Conservation (phyloP, 2,888 invertebrate genomes). For the Lomographa bimaculata region DNA sequence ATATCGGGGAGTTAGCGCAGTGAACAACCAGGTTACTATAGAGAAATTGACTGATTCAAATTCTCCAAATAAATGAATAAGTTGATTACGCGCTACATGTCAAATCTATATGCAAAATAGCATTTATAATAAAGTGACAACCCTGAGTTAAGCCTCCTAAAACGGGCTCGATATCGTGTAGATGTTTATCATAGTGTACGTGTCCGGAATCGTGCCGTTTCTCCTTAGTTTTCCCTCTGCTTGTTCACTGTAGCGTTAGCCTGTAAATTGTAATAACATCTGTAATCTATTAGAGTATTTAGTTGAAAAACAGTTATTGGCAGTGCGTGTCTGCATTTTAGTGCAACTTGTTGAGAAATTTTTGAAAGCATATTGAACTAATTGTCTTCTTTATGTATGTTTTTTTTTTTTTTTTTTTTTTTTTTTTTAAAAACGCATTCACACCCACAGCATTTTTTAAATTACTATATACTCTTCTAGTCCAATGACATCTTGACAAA, state of each 20-base stretch:
- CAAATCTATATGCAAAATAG: too few relatives aligned
- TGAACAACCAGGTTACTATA: constrained; percentile 37
- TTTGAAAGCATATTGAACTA: constrained; percentile 79
- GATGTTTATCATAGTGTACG: background rate
- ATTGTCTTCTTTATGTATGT: constrained; percentile 43
- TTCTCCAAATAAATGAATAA: too few relatives aligned
- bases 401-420: too few relatives aligned
- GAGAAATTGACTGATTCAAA: too few relatives aligned
- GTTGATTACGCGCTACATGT: too few relatives aligned
- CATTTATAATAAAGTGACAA: too few relatives aligned
- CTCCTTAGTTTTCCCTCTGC: constrained; percentile 13
- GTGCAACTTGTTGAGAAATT: constrained; percentile 72
- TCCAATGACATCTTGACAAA: too few relatives aligned
- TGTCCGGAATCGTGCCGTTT: constrained; percentile 3
- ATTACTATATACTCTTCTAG: too few relatives aligned
- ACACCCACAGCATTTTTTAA: too few relatives aligned
- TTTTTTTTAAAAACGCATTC: too few relatives aligned
- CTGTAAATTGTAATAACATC: constrained; percentile 52
- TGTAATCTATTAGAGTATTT: constrained; percentile 57
- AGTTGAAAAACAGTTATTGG: constrained; percentile 67
- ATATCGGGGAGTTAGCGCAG: constrained; percentile 46
- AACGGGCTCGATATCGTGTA: too few relatives aligned
- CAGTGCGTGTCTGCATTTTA: constrained; percentile 85
- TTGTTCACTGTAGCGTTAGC: constrained; percentile 46
- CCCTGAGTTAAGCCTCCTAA: too few relatives aligned